phyloP scores from a whole-genome alignment of 2,113 vertebrate genomes.

The crab-eating macaque (Macaca fascicularis) region T2T-MFA8v1.1 NC_088376.1:82619501-82620000 shows the following conservation, averaged over 20 bases:
- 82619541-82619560: not conserved
- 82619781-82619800: not conserved
- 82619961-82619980: not conserved
- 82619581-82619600: not conserved
- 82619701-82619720: not conserved
- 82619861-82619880: not conserved
- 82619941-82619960: not conserved
- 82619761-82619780: not conserved
- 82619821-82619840: not conserved
- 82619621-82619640: not conserved
- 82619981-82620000: too few relatives aligned
- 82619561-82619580: not conserved
- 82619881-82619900: not conserved
- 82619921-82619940: not conserved
- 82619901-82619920: not conserved
- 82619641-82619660: not conserved
- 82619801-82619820: not conserved
- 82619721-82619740: not conserved
- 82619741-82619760: not conserved
- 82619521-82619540: accelerated
- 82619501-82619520: not conserved
- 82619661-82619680: not conserved
- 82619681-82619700: not conserved
- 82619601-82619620: not conserved
- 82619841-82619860: not conserved